Base-by-base conservation (phyloP, 2,797 vertebrate genomes). In the Lagocephalus sceleratus region DNA sequence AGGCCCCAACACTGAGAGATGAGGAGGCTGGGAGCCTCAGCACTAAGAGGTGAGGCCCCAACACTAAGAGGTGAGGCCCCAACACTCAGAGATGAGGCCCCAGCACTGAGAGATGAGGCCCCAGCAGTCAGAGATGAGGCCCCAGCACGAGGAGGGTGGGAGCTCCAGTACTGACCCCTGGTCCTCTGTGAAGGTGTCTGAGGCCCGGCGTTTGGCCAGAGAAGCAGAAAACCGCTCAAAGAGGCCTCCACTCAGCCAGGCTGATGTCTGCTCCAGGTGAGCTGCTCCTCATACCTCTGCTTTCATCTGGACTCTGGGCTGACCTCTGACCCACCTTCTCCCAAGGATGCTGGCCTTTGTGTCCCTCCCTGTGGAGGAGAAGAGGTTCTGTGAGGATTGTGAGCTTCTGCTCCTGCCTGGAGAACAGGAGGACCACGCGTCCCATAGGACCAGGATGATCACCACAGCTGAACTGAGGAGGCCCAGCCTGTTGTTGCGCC, bases 341-440 rank as follows among this genome's bases (percentile, higher is more conserved):
- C 17, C 8, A 87, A 99, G 97, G 85, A 93, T 92, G 51, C 76
- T 79, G 47, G 86, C 83, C 67, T 94, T 95, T 51, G 20, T 85
- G 20, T 51, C 82, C 8, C 79, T 96, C 49, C 88, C 90, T 0
- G 39, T 86, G 49, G 63, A 88, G 0, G 73, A 94, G 68, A 93
- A 90, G 66, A 92, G 72, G 50, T 95, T 99, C 85, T 99, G 96
- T 65, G 81, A 82, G 66, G 89, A 92, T 14, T 98, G 95, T 69
- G 95, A 99, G 76, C 71, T 88, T 12, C 66, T 98, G 61, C 82
- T 98, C 0, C 74, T 96, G 44, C 90, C 91, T 0, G 63, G n/a
- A 0, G 94, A 97, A 19, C 88, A 78, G 69, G 71, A 44, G 0
- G 54, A 57, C 0, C 96, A 99, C 47, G 19, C 15, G 0, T 47